Conservation (phyloP, 2,113 vertebrate species). For the Gnathonemus longibarbis region DNA sequence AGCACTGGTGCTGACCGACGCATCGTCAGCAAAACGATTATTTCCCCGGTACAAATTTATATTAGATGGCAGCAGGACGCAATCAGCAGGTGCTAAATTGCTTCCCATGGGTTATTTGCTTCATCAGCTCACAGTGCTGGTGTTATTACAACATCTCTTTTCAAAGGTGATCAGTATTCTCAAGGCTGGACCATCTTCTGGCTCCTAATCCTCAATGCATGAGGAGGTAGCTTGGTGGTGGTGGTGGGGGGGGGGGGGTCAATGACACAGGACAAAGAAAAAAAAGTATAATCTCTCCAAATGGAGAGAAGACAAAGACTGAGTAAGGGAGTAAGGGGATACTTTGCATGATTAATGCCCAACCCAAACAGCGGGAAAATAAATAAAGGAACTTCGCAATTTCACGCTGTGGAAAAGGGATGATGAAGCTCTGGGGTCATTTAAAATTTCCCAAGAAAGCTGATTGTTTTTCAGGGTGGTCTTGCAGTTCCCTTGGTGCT, state of each 20-base stretch:
- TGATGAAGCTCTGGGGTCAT: not conserved
- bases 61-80: constrained; percentile 20
- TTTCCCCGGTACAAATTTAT: not conserved
- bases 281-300: not conserved
- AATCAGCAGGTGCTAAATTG: constrained; percentile 30
- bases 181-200: not conserved
- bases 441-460: not conserved
- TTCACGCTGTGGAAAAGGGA: not conserved
- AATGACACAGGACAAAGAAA: not conserved
- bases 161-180: not conserved
- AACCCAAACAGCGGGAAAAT: not conserved
- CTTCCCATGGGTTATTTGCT: constrained; percentile 21
- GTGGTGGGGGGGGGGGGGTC: not conserved
- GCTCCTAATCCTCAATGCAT: not conserved
- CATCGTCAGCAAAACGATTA: constrained; percentile 11
- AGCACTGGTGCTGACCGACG: not conserved
- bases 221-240: not conserved
- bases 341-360: not conserved
- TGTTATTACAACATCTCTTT: constrained; percentile 6
- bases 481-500: not conserved
- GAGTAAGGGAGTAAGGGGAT: not conserved
- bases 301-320: not conserved
- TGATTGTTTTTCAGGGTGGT: not conserved
- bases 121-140: constrained; percentile 14
- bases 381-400: not conserved